Conservation (phyloP, 2,888 invertebrate species). For the Anticlea derivata region DNA sequence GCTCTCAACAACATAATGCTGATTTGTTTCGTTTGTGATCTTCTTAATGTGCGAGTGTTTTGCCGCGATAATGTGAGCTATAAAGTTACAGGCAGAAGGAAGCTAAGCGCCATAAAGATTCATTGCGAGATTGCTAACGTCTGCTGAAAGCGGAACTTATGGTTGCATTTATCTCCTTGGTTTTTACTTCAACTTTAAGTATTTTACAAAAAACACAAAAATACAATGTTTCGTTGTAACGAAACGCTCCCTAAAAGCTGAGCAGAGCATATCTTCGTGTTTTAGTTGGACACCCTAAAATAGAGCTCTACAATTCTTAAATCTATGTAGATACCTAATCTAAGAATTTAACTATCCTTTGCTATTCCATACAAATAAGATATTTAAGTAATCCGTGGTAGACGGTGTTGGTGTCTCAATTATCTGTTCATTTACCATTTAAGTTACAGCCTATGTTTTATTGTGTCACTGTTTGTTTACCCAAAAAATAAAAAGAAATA, state of each 20-base stretch:
- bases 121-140: conserved; percentile 36
- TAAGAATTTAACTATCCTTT: too few species aligned
- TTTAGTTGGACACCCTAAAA: too few species aligned
- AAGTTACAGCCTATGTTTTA: too few species aligned
- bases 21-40: conserved; percentile 42
- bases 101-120: conserved; percentile 37
- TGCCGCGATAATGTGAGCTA: conserved; percentile 40
- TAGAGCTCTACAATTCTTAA: too few species aligned
- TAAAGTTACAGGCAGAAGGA: conserved; percentile 37
- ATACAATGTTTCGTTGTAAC: not conserved
- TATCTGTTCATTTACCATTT: too few species aligned
- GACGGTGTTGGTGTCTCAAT: too few species aligned
- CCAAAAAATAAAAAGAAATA: too few species aligned
- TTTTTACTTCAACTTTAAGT: conserved; percentile 14
- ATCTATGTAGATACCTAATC: too few species aligned
- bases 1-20: conserved; percentile 36
- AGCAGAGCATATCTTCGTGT: conserved; percentile 4
- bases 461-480: too few species aligned
- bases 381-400: too few species aligned
- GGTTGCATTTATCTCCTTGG: conserved; percentile 17
- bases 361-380: too few species aligned
- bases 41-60: conserved; percentile 42
- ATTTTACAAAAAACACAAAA: conserved; percentile 7
- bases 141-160: conserved; percentile 29
- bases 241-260: not conserved